These are phyloP conservation scores for Camponotus floridanus DNA, from an alignment of 1,140 invertebrate genomes.

Conservation along the genomic window DNA sequence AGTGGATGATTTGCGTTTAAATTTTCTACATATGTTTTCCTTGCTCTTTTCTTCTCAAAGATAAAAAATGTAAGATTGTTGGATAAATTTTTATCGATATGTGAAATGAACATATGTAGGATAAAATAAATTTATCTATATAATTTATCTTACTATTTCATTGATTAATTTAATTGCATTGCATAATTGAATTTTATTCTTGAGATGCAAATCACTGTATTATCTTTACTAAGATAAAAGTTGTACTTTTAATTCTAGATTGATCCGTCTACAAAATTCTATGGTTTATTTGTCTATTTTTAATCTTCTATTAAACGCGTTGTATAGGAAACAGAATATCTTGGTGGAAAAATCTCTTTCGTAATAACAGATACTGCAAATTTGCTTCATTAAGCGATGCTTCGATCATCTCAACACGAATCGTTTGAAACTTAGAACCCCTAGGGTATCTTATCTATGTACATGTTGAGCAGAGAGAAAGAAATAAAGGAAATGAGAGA, in stretches of 20 bases:
- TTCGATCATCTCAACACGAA: constrained; percentile 49
- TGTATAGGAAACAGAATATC: not conserved
- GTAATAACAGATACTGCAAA: constrained; percentile 32
- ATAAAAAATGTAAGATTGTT: not conserved
- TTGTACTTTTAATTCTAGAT: not conserved
- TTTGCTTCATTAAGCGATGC: constrained; percentile 41
- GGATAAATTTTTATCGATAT: not conserved
- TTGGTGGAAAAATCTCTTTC: constrained; percentile 1
- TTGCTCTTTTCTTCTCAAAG: not conserved
- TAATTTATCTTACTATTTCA: not conserved
- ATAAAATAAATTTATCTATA: not conserved
- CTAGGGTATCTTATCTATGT: constrained; percentile 47
- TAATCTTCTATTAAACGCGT: not conserved
- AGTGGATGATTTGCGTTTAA: constrained; percentile 11
- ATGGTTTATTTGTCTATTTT: not conserved
- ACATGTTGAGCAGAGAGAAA: constrained; percentile 37
- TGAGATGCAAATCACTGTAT: not conserved
- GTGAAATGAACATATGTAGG: not conserved
- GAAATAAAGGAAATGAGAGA: not conserved
- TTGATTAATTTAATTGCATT: not conserved
- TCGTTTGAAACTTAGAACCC: constrained; percentile 57
- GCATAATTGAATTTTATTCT: not conserved
- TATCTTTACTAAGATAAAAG: not conserved
- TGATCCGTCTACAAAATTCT: not conserved
- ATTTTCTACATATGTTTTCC: constrained; percentile 7